Base-by-base conservation (phyloP, 1,140 invertebrate species). In the Araneus ventricosus region DNA sequence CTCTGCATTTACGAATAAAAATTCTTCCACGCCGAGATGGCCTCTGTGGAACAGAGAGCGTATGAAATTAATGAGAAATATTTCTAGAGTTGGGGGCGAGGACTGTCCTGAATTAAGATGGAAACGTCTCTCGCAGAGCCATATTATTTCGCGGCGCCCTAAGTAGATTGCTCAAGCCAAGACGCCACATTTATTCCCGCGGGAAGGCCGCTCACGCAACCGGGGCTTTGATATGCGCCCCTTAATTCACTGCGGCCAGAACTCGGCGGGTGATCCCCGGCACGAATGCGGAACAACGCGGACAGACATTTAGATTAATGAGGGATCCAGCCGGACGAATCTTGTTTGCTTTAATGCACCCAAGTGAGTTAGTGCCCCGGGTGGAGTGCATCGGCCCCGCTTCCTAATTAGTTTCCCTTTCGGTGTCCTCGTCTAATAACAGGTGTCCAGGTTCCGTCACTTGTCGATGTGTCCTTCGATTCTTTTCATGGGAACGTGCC, bases 311-410 rank as follows among this genome's bases (percentile, higher is more conserved):
- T 87, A 87, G 85, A 87, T 87, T 61, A 87, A 87, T 87, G 85
- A 61, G 27, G 63, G 63, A 67, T 67, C 70, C 70, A 41, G 27
- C 70, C 70, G 70, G 70, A 41, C 80, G 37, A n/a, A 82, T 82
- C 80, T 87, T 87, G 85, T 87, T 87, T 87, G 85, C 85, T 61
- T 87, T 87, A 87, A 87, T 87, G 85, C 85, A 87, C 85, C 57
- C 85, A 87, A 87, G 85, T 87, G 85, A 87, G 85, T 63, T 63
- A 63, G 57, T 34, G 85, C 59, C n/a, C 57, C 30, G 41, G 84
- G 39, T 57, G 41, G 84, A 41, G 84, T 59, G 84, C 79, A 82
- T 82, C 80, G 80, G 34, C 41, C 45, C 30, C 52, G 14, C 82
- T 84, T 84, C 34, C 82, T 57, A 52, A 57, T 57, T 45, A 57